Conservation (phyloP, 2,888 invertebrate species). For the Syrista parreyssii region DNA sequence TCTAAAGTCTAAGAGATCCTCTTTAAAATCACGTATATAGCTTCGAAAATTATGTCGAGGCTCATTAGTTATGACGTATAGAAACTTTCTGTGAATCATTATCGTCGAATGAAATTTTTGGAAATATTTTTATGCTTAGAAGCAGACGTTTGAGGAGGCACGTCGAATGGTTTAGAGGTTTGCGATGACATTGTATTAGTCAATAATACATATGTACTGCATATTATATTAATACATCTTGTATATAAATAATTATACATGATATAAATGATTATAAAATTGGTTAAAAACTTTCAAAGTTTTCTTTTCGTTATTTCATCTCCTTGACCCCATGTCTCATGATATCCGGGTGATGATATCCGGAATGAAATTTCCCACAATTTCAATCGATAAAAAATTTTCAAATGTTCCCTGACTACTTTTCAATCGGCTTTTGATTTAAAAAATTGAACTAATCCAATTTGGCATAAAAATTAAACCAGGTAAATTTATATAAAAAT, state of each 20-base stretch:
- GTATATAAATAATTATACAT: conserved; percentile 34
- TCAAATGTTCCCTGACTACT: background rate
- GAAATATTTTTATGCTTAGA: conserved; percentile 36
- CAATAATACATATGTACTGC: conserved; percentile 20
- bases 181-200: conserved; percentile 18
- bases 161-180: conserved; percentile 13
- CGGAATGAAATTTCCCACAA: background rate
- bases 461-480: background rate
- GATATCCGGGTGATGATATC: no score
- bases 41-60: conserved; percentile 1
- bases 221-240: conserved; percentile 34
- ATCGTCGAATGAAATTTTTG: conserved; percentile 31
- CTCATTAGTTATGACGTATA: conserved; percentile 28
- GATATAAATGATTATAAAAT: conserved; percentile 32
- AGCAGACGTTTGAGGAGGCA: conserved; percentile 3
- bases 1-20: background rate
- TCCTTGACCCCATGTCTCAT: background rate
- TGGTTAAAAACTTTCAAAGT: conserved; percentile 30
- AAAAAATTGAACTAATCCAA: background rate
- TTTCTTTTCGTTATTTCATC: background rate
- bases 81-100: conserved; percentile 29
- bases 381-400: background rate
- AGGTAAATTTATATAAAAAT: background rate
- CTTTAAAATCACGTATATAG: background rate
- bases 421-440: background rate